Conservation (phyloP, 1,140 invertebrate genomes). For the Caenorhabditis inopinata region DNA sequence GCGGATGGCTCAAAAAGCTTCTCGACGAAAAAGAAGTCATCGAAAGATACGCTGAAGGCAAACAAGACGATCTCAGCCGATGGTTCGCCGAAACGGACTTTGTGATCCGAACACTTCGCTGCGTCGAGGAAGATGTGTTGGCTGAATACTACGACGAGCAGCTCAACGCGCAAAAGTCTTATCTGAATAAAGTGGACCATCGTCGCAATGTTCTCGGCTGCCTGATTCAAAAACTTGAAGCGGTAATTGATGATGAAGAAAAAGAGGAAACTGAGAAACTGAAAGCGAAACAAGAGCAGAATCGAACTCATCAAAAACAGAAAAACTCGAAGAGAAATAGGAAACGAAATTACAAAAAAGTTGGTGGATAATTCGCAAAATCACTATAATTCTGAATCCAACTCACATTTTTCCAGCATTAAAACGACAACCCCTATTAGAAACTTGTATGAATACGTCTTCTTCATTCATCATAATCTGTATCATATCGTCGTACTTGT, state of each 20-base stretch:
- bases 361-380: no score
- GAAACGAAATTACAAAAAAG: no score
- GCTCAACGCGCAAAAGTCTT: background rate
- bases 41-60: background rate
- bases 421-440: no score
- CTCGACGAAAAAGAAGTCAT: background rate
- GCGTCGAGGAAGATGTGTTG: background rate
- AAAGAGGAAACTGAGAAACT: background rate
- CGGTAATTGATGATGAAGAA: background rate
- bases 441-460: no score
- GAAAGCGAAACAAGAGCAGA: no score
- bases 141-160: background rate
- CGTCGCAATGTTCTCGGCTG: background rate
- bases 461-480: no score
- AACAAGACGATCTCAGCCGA: background rate
- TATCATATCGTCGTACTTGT: no score
- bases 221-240: background rate
- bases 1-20: background rate
- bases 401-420: no score
- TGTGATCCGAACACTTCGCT: background rate
- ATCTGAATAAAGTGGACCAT: background rate
- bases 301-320: no score
- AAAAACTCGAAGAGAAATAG: no score
- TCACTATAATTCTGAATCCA: no score
- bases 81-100: background rate